Conservation (phyloP, 2,113 vertebrate genomes). For the Acinonyx jubatus region DNA sequence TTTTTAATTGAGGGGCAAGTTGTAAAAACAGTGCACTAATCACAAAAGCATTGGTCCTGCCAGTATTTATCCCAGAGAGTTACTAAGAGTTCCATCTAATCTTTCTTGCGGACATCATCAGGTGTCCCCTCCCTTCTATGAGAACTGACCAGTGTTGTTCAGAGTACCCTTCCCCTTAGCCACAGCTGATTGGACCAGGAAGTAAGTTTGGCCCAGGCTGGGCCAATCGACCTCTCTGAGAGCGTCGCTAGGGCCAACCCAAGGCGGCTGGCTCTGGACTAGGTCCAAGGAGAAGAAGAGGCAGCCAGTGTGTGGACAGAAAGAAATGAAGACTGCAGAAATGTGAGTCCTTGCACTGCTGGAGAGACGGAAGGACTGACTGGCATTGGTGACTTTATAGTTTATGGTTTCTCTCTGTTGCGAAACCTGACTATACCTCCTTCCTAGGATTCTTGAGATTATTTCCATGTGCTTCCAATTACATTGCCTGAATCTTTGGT, state of each 20-base stretch:
- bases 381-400: rapidly evolving
- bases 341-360: not conserved
- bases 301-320: not conserved
- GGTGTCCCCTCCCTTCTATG: rapidly evolving
- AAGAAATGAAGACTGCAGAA: not conserved
- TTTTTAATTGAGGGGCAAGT: not conserved
- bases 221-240: not conserved
- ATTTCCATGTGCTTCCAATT: not conserved
- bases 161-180: not conserved
- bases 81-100: not conserved
- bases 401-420: not conserved
- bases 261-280: not conserved
- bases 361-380: not conserved
- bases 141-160: not conserved
- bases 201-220: not conserved
- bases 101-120: not conserved
- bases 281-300: not conserved
- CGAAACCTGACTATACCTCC: not conserved
- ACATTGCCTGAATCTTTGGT: not conserved
- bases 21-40: not conserved
- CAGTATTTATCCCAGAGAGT: not conserved
- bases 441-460: not conserved
- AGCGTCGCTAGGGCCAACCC: no score
- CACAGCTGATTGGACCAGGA: not conserved
- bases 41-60: not conserved